These are phyloP conservation scores for Eonycteris spelaea DNA, from an alignment of 2,113 vertebrate genomes.

Conservation along the genomic window DNA sequence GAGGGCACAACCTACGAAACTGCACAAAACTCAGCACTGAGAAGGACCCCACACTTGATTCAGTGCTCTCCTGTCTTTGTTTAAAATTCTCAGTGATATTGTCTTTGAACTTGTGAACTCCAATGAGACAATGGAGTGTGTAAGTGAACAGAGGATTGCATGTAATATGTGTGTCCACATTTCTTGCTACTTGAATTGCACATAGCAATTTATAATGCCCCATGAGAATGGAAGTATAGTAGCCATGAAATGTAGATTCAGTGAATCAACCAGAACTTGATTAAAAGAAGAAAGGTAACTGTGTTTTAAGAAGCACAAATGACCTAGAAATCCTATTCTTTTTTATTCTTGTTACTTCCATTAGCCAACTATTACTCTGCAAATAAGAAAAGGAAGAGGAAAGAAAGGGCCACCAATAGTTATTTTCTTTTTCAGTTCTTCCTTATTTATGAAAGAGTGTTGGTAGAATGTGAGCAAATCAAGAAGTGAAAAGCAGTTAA, in stretches of 20 bases:
- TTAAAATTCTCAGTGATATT: not conserved
- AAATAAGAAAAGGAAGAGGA: not conserved
- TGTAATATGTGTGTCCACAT: not conserved
- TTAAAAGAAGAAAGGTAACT: not conserved
- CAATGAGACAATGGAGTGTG: not conserved
- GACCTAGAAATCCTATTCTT: not conserved
- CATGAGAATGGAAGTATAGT: not conserved
- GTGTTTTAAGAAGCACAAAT: not conserved
- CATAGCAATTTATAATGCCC: not conserved
- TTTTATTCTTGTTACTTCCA: not conserved
- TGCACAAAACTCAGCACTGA: not conserved
- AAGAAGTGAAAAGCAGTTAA: not conserved
- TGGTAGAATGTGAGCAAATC: not conserved
- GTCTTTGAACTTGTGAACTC: not conserved
- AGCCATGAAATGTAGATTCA: not conserved
- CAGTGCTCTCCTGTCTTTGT: not conserved
- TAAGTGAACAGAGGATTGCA: not conserved
- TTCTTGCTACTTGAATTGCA: not conserved
- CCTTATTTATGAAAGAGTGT: not conserved
- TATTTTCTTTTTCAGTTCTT: not conserved
- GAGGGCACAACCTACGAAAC: too few species aligned
- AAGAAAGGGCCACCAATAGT: not conserved
- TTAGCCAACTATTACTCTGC: not conserved
- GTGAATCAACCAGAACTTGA: not conserved
- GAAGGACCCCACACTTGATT: not conserved